A percentile compares a stretch with the other conserved stretches of the same genome.
Evolutionary conservation across 2,113 vertebrate species (phyloP).

Genomic region (Elaphurus davidianus): DNA sequence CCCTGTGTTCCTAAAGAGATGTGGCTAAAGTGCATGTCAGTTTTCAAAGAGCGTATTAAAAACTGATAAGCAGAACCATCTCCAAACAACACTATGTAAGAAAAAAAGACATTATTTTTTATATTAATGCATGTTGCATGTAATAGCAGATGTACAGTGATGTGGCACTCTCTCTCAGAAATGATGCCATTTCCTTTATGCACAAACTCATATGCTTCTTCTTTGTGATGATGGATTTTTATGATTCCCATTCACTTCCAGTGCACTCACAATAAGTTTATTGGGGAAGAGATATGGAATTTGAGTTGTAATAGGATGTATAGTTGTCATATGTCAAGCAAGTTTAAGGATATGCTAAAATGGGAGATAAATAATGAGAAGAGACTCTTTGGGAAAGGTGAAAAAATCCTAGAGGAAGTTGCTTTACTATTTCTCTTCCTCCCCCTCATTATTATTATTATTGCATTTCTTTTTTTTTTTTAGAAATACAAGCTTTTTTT

Average conservation of each 20-base stretch:
- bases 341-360: not conserved
- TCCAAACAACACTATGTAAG: conserved; percentile 50
- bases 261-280: not conserved
- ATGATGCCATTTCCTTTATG: not conserved
- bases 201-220: not conserved
- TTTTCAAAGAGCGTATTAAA: conserved; percentile 72
- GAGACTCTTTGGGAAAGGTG: not conserved
- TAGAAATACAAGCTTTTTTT: not conserved
- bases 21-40: conserved; percentile 48
- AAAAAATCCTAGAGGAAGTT: not conserved
- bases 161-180: not conserved
- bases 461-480: not conserved
- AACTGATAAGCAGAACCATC: conserved; percentile 64
- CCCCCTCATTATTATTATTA: not conserved
- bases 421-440: not conserved
- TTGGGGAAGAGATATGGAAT: not conserved
- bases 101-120: conserved; percentile 41
- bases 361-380: not conserved
- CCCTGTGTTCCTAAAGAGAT: conserved; percentile 64
- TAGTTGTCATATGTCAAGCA: not conserved
- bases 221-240: conserved; percentile 4
- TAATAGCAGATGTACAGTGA: conserved; percentile 32
- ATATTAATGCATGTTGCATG: not conserved
- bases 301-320: not conserved
- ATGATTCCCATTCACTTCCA: not conserved